These are phyloP conservation scores for Phortica okadai DNA, from an alignment of 2,888 invertebrate species.

Conservation along the genomic window DNA sequence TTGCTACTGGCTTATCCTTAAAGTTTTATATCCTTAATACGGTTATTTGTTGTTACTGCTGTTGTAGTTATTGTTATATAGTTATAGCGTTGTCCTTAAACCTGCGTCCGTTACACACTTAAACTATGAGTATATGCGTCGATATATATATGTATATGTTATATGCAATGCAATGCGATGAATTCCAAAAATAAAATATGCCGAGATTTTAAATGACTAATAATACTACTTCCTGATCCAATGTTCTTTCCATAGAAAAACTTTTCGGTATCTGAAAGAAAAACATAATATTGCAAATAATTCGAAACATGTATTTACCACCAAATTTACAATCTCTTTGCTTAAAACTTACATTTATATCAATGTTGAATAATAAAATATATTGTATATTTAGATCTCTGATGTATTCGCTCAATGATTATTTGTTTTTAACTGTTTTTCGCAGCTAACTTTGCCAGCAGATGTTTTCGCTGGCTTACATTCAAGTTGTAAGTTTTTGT, in stretches of 20 bases:
- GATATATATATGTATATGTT: background rate
- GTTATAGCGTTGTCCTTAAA: conserved; percentile 69
- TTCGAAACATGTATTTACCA: background rate
- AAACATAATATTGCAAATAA: background rate
- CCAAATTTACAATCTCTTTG: background rate
- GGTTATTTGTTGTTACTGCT: conserved; percentile 42
- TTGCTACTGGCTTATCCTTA: conserved; percentile 50
- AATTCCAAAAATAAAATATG: conserved; percentile 8
- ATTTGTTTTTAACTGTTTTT: conserved; percentile 9
- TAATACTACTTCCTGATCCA: conserved; percentile 53
- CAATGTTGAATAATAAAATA: background rate
- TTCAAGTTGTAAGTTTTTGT: no score
- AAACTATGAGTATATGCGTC: conserved; percentile 51
- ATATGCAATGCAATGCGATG: background rate
- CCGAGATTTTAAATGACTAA: conserved; percentile 41
- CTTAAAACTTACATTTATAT: conserved; percentile 1
- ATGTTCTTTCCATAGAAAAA: conserved; percentile 20
- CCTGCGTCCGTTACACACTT: conserved; percentile 61
- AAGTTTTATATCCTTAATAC: conserved; percentile 34
- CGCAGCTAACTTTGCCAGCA: no score
- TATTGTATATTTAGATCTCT: background rate
- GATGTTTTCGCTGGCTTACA: no score
- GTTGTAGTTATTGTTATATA: conserved; percentile 39
- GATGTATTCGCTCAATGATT: conserved; percentile 21
- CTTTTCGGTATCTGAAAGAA: background rate